phyloP scores from a whole-genome alignment of 2,113 vertebrate genomes.

The Andinoacara biseriatus region DNA sequence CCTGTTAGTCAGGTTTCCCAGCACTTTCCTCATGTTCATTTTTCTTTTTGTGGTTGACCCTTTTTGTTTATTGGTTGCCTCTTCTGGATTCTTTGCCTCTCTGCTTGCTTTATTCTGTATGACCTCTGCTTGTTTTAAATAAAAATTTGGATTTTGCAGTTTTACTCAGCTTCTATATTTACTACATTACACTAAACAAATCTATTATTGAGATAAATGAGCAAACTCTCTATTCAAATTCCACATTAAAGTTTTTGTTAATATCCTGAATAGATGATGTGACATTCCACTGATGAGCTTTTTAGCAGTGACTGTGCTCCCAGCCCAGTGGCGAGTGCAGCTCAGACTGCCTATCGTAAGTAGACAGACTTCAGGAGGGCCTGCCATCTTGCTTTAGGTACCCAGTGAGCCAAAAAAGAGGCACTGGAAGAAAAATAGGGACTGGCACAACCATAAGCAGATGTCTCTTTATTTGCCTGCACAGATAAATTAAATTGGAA shows the following conservation, averaged over 20 bases:
- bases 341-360: constrained; percentile 53
- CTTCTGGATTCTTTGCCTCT: background rate
- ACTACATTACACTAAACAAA: background rate
- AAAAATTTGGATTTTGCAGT: background rate
- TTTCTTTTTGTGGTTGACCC: background rate
- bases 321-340: constrained; percentile 4
- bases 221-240: background rate
- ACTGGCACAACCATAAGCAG: constrained; percentile 54
- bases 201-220: background rate
- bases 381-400: constrained; percentile 63
- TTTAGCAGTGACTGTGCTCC: background rate
- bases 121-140: background rate
- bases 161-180: background rate
- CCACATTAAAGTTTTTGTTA: background rate
- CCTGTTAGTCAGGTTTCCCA: no score
- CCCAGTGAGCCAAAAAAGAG: constrained; percentile 58
- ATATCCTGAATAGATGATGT: background rate
- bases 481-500: constrained; percentile 23
- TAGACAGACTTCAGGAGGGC: constrained; percentile 37
- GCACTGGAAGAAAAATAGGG: constrained; percentile 20
- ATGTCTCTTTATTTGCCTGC: constrained; percentile 37
- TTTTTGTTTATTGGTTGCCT: background rate
- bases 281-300: constrained; percentile 8
- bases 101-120: background rate
- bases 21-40: no score